phyloP scores from a whole-genome alignment of 2,888 invertebrate genomes.

The Siphlonurus alternatus region DNA sequence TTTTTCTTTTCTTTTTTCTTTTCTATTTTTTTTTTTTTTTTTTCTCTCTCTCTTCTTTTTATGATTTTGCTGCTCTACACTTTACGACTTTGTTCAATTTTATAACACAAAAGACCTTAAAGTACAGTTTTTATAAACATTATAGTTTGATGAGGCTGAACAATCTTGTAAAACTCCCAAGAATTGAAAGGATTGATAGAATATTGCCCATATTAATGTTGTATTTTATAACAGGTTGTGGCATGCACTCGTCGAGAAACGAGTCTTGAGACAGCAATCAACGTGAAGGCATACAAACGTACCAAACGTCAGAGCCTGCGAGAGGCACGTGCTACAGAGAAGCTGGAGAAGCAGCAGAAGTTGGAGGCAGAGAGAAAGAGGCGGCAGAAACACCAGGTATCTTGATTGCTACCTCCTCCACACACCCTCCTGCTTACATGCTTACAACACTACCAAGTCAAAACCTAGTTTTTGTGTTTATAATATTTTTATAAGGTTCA shows the following conservation, averaged over 20 bases:
- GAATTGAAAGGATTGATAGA: background rate
- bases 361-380: constrained; percentile 39
- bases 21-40: too few relatives aligned
- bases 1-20: too few relatives aligned
- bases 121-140: too few relatives aligned
- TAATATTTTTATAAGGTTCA: background rate
- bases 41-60: too few relatives aligned
- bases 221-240: constrained; percentile 14
- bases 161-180: too few relatives aligned
- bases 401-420: background rate
- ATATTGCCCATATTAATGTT: background rate
- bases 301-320: constrained; percentile 39
- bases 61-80: too few relatives aligned
- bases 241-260: constrained; percentile 35
- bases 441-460: background rate
- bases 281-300: constrained; percentile 40
- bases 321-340: constrained; percentile 44
- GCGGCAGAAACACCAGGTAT: constrained; percentile 34
- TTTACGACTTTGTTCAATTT: too few relatives aligned
- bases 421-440: background rate
- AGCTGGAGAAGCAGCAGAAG: constrained; percentile 44
- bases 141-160: too few relatives aligned
- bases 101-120: too few relatives aligned
- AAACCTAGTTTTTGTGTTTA: background rate
- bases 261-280: constrained; percentile 39